Conservation (phyloP, 2,113 vertebrate genomes). For the Thunnus maccoyii region DNA sequence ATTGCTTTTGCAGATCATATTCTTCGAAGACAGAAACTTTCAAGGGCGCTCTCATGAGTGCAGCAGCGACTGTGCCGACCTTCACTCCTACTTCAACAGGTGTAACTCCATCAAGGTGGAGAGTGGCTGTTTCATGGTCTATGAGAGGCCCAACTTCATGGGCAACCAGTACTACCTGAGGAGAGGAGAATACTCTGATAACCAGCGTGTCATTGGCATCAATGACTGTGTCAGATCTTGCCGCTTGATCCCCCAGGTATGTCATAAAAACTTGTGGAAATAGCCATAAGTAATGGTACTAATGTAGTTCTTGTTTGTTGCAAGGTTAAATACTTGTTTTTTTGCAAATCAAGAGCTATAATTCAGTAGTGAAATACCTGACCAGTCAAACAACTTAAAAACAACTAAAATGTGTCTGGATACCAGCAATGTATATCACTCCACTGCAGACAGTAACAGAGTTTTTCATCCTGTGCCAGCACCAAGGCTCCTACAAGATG, state of each 20-base stretch:
- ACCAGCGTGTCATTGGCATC: conserved; percentile 79
- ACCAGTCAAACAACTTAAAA: too few species aligned
- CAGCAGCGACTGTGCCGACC: conserved; percentile 82
- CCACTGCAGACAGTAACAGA: background rate
- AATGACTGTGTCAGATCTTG: conserved; percentile 81
- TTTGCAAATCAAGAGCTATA: too few species aligned
- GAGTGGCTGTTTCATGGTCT: conserved; percentile 85
- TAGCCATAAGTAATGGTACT: too few species aligned
- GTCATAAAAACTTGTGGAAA: background rate
- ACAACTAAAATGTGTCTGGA: background rate
- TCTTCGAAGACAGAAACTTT: conserved; percentile 84
- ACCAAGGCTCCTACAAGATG: conserved; percentile 82
- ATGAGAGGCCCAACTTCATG: conserved; percentile 84
- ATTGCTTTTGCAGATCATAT: conserved; percentile 77
- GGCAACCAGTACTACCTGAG: conserved; percentile 84
- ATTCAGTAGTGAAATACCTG: too few species aligned
- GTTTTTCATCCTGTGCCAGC: conserved; percentile 37
- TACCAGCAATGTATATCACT: background rate
- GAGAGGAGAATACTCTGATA: conserved; percentile 83
- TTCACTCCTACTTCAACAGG: conserved; percentile 79
- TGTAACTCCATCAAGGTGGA: conserved; percentile 85
- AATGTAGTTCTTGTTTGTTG: too few species aligned
- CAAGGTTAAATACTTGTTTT: too few species aligned
- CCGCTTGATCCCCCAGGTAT: conserved; percentile 81
- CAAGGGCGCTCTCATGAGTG: conserved; percentile 83